Evolutionary conservation across 2,888 invertebrate species (phyloP).

Genomic region (Lepidocyrtinus sp.): DNA sequence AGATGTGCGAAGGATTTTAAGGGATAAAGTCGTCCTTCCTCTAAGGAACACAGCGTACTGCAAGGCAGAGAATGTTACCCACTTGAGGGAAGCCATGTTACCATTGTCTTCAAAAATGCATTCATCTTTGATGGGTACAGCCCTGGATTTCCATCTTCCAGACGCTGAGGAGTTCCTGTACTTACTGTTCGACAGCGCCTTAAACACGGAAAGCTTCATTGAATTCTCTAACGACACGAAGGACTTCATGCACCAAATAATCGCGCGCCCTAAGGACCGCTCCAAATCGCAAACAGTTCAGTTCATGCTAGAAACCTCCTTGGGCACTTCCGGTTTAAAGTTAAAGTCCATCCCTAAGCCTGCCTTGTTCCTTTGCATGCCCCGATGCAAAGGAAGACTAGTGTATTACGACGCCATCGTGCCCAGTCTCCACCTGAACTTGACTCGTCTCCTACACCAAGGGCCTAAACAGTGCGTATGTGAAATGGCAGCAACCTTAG

Average conservation of each 20-base stretch:
- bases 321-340: slow-evolving; percentile 47
- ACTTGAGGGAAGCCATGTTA: slow-evolving; percentile 53
- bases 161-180: slow-evolving; percentile 64
- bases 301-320: slow-evolving; percentile 57
- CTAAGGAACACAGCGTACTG: slow-evolving; percentile 42
- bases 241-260: slow-evolving; percentile 64
- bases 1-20: slow-evolving; percentile 53
- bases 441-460: slow-evolving; percentile 38
- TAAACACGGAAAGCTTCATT: slow-evolving; percentile 58
- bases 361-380: slow-evolving; percentile 64
- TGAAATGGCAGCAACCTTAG: slow-evolving; percentile 52
- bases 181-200: slow-evolving; percentile 58
- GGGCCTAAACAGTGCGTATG: slow-evolving; percentile 62
- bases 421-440: slow-evolving; percentile 55
- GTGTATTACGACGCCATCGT: slow-evolving; percentile 64
- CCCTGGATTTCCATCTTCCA: slow-evolving; percentile 14
- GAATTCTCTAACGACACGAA: slow-evolving; percentile 54
- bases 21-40: slow-evolving; percentile 50
- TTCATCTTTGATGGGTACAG: slow-evolving; percentile 61
- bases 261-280: slow-evolving; percentile 52
- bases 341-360: slow-evolving; percentile 57
- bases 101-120: slow-evolving; percentile 58
- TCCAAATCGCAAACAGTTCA: slow-evolving; percentile 57
- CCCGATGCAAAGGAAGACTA: slow-evolving; percentile 60
- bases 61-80: slow-evolving; percentile 47